Conservation (phyloP, 1,140 invertebrate genomes). For the Musca vetustissima region DNA sequence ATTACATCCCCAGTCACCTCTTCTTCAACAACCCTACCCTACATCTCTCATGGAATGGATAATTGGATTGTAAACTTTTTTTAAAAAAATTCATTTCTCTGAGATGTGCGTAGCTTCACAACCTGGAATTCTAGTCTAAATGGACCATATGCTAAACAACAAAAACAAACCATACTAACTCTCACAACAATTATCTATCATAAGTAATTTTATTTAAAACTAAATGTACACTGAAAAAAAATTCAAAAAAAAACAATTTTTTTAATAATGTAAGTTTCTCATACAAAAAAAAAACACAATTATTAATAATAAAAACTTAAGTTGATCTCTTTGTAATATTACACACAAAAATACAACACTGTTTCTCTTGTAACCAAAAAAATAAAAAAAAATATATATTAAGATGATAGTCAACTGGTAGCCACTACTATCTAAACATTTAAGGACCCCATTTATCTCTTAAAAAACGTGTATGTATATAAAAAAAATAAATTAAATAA, state of each 20-base stretch:
- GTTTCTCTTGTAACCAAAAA: too few species aligned
- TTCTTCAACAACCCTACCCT: too few species aligned
- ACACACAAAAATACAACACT: neutral
- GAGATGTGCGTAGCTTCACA: neutral
- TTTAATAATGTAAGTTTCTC: neutral
- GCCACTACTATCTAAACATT: too few species aligned
- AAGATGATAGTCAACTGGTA: too few species aligned
- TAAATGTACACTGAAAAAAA: neutral
- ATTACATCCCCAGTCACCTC: neutral
- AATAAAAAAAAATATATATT: too few species aligned
- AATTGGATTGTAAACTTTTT: neutral
- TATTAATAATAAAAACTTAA: conserved; percentile 16
- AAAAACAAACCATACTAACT: conserved; percentile 12
- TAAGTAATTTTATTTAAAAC: too few species aligned
- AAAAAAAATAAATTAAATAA: too few species aligned
- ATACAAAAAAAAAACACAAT: conserved; percentile 20
- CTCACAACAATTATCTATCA: neutral
- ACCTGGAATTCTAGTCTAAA: too few species aligned
- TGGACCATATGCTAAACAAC: neutral
- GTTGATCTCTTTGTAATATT: conserved; percentile 30
- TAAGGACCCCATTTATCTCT: too few species aligned
- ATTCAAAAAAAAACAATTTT: conserved; percentile 12
- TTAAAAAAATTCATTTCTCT: neutral
- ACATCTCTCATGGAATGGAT: neutral
- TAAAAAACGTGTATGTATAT: too few species aligned